Evolutionary conservation across 2,113 vertebrate genomes (phyloP), one percentile per base, ranked within the genome.

Genomic region (Microcebus tavaratra): DNA sequence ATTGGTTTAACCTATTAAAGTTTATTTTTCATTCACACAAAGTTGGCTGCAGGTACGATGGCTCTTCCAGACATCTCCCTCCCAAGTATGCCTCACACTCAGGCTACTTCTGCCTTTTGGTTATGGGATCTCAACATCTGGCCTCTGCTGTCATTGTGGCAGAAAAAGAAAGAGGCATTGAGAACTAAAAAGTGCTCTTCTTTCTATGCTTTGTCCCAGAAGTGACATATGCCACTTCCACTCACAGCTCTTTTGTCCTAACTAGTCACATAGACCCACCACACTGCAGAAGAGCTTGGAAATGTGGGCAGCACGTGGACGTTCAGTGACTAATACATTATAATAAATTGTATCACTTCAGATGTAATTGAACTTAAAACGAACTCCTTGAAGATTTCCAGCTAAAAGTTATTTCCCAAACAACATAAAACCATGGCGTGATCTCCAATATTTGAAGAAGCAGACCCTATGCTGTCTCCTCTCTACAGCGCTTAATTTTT

Each of bases 381-480:
- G 94, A 96, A 98, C 83, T 87, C 94, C 87, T 86, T 39, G 36
- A 96, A 92, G 73, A 88, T 96, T 91, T 94, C 42, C 75, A 86
- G 88, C 65, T 65, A 76, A 88, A 90, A 95, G 53, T 81, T 96
- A 65, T 88, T 95, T 73, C 76, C 75, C 21, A 95, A 97, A 91
- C 73, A 96, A 88, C 6, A 84, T 53, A 70, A 90, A 96, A 34
- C 42, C 61, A 53, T 25, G 36, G 65, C 25, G n/a, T 63, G 31
- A 50, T 85, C 91, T 59, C 55, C 67, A 86, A 0, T 88, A 63
- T 91, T 90, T 82, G 53, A 91, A 90, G 65, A 95, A 88, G 70
- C 42, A 88, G 72, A 17, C 39, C 34, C 53, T 50, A 9, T 68
- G 42, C 84, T 75, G 17, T 53, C 23, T 65, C 8, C 36, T 13